phyloP scores from a whole-genome alignment of 92 coral and sea anemone species.

The Parazoanthus swiftii region DNA sequence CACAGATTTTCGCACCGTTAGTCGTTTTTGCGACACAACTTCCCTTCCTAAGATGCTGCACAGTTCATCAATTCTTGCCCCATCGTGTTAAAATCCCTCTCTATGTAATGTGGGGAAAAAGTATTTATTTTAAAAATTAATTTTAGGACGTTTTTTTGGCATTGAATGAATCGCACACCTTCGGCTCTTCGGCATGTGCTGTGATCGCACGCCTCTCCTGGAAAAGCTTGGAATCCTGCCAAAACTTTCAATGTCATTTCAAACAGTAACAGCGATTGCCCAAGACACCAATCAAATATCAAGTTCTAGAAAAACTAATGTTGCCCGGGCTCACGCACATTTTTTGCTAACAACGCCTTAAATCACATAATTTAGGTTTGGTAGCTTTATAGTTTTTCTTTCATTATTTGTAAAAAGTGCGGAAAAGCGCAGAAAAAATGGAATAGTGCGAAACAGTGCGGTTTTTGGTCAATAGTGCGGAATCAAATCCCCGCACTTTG shows the following conservation, averaged over 20 bases:
- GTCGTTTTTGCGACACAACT: background rate
- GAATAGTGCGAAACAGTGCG: background rate
- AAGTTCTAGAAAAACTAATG: background rate
- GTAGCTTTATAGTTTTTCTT: background rate
- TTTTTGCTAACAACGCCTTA: background rate
- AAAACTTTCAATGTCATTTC: too few relatives aligned
- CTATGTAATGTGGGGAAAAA: background rate
- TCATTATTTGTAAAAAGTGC: background rate
- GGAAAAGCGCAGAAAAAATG: background rate
- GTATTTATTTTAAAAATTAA: background rate
- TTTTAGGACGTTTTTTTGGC: background rate
- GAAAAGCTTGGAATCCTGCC: background rate
- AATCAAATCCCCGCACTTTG: conserved; percentile 6
- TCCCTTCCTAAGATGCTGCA: conserved; percentile 6
- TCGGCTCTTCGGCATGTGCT: background rate
- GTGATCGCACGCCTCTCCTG: background rate
- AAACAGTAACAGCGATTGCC: background rate
- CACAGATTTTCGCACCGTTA: background rate
- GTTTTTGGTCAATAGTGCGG: conserved; percentile 12
- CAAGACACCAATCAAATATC: background rate
- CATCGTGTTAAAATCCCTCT: background rate
- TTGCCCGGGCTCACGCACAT: background rate
- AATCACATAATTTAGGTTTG: background rate
- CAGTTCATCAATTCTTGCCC: conserved; percentile 1
- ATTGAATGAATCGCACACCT: background rate